Evolutionary conservation across 2,797 vertebrate species (phyloP), one percentile per base, ranked within the genome.

Genomic region (Todus mexicanus): DNA sequence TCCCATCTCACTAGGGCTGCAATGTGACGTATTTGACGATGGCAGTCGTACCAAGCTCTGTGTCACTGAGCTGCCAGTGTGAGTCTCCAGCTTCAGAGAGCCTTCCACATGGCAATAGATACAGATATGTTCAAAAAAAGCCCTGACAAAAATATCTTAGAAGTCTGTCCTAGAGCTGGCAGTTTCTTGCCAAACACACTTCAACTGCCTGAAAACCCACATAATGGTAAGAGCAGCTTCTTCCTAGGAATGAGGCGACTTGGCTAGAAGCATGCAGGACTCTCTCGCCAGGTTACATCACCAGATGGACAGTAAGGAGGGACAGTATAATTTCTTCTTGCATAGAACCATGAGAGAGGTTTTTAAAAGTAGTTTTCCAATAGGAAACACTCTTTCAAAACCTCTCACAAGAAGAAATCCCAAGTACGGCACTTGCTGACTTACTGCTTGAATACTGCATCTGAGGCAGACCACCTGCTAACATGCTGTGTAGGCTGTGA

Each of bases 21-120:
- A n/a, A 60, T 42, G 11, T 22, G 27, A 22, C 0, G 0, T 51
- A 59, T 56, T 40, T 86, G 57, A 45, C 0, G 5, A 12, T 2
- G 12, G 45, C 77, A 61, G 42, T 50, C 2, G 0, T 29, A 20
- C 53, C 1, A 8, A 51, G 35, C 43, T 70, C 38, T 43, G 25
- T 0, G 0, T 66, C 56, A 15, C 45, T 27, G 72, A 16, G 37
- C 22, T 3, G 1, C 17, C 4, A 5, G 6, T 8, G n/a, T 51
- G 35, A 45, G 25, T 26, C 47, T 80, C 74, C 63, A 45, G 59
- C 26, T 69, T 65, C 59, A 56, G 33, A 17, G 21, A 51, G 33
- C 60, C 51, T 89, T 81, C 47, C 29, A 43, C 5, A 2, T 8
- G 15, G 29, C 25, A 83, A 47, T 27, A 47, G 12, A 22, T 18